Evolutionary conservation across 2,888 invertebrate genomes (phyloP).

Genomic region (Polylopha cassiicola): DNA sequence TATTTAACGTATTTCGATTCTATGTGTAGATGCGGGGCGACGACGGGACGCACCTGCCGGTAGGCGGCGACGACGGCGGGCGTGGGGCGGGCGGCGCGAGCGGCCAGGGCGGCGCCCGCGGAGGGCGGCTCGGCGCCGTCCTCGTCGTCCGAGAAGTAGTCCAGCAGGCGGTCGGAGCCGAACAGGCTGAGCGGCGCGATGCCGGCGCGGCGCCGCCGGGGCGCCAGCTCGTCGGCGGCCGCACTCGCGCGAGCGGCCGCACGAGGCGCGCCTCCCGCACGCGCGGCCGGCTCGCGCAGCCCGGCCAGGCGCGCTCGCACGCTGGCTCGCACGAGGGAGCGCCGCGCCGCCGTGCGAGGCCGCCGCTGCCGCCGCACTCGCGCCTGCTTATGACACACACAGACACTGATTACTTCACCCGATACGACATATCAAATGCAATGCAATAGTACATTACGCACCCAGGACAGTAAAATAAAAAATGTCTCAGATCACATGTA

Average conservation of each 20-base stretch:
- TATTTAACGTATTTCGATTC: too few species aligned
- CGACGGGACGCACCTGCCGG: constrained; percentile 47
- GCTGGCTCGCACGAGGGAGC: constrained; percentile 54
- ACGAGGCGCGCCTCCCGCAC: constrained; percentile 9
- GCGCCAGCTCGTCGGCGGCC: constrained; percentile 26
- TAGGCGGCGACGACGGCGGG: constrained; percentile 60
- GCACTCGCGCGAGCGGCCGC: constrained; percentile 18
- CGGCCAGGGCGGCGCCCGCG: constrained; percentile 48
- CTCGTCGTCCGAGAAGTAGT: constrained; percentile 80
- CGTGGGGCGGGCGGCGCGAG: constrained; percentile 64
- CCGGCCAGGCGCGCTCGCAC: constrained; percentile 44
- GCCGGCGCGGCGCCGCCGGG: constrained; percentile 38
- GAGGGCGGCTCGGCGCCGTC: constrained; percentile 32
- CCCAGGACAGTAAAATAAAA: too few species aligned
- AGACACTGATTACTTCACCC: too few species aligned
- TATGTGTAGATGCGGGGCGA: not conserved
- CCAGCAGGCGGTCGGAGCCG: constrained; percentile 81
- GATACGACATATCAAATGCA: too few species aligned
- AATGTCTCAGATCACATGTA: too few species aligned
- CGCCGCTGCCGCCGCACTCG: constrained; percentile 42
- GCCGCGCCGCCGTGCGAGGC: constrained; percentile 64
- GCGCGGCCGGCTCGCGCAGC: constrained; percentile 5
- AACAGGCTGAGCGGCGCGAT: constrained; percentile 71
- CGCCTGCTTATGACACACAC: too few species aligned
- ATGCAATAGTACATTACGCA: too few species aligned